Conservation (phyloP, 2,113 vertebrate species). For the Pleuronectes platessa region DNA sequence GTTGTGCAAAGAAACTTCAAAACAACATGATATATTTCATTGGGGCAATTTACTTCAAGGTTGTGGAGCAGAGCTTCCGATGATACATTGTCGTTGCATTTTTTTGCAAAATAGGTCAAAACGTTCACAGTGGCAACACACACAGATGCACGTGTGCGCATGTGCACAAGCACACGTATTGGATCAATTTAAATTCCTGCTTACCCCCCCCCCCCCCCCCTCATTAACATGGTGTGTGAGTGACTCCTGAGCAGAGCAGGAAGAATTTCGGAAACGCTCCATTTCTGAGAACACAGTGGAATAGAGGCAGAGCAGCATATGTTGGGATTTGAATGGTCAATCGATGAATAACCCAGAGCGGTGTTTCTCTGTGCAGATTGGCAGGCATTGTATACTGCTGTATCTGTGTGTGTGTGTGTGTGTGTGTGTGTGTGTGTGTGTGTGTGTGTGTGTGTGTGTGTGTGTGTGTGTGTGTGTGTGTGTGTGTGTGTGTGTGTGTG, state of each 20-base stretch:
- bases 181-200: conserved; percentile 71
- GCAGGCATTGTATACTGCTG: conserved; percentile 67
- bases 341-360: conserved; percentile 99
- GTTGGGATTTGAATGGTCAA: conserved; percentile 96
- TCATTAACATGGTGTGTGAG: conserved; percentile 80
- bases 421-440: conserved; percentile 20
- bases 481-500: conserved; percentile 20
- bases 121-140: conserved; percentile 30
- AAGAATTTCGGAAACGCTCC: conserved; percentile 80
- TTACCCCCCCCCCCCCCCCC: not conserved
- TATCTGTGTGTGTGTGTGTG: conserved; percentile 26
- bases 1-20: conserved; percentile 28
- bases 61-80: conserved; percentile 48
- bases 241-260: conserved; percentile 70
- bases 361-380: conserved; percentile 80
- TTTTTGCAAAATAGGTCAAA: conserved; percentile 63
- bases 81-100: conserved; percentile 49
- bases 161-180: conserved; percentile 47
- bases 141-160: conserved; percentile 39
- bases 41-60: conserved; percentile 51
- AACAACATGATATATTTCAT: conserved; percentile 50
- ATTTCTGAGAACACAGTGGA: conserved; percentile 79
- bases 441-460: conserved; percentile 26
- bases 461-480: conserved; percentile 7
- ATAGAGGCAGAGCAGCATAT: conserved; percentile 81